Base-by-base conservation (phyloP, 2,113 vertebrate species). In the Bolborhynchus lineola region DNA sequence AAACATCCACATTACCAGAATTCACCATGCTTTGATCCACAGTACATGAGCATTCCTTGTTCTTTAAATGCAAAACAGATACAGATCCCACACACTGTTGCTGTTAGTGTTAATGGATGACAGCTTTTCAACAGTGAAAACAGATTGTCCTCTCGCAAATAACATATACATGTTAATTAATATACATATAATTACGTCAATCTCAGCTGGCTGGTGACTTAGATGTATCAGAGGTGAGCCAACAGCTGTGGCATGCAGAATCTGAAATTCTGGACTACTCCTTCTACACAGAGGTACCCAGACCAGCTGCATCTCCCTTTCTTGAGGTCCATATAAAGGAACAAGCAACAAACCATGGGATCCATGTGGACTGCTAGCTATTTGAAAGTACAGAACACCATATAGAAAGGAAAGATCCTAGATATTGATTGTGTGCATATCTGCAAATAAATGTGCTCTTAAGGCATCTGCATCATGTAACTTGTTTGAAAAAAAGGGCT, bases 311-410 rank as follows among this genome's bases (percentile, higher is more conserved):
- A 20, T 0, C 47, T 16, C 37, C 41, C 15, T 37, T 5, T 23
- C 60, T 62, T 0, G 9, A 33, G 60, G 16, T 11, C 16, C 13
- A n/a, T 1, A 21, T 6, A 7, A 11, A 23, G 72, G 15, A 28
- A 16, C 7, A 2, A 13, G 49, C 29, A 24, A 25, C 6, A 7
- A n/a, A 7, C 59, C 0, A 0, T 1, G 41, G 41, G 16, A 8
- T 15, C 28, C 55, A 11, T 0, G 18, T 2, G 37, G 41, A 49
- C 20, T 50, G 31, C 3, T 12, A 2, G 26, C 10, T 6, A 1
- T 1, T 6, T 25, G 5, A 3, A 4, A 47, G 33, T 9, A 55
- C 20, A n/a, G 13, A 10, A 9, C 1, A 7, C 6, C 1, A 0
- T 0, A 37, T 0, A 7, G 55, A 16, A 67, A 53, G 37, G 50